phyloP scores from a whole-genome alignment of 2,888 invertebrate genomes.

The Drosophila picticornis region DNA sequence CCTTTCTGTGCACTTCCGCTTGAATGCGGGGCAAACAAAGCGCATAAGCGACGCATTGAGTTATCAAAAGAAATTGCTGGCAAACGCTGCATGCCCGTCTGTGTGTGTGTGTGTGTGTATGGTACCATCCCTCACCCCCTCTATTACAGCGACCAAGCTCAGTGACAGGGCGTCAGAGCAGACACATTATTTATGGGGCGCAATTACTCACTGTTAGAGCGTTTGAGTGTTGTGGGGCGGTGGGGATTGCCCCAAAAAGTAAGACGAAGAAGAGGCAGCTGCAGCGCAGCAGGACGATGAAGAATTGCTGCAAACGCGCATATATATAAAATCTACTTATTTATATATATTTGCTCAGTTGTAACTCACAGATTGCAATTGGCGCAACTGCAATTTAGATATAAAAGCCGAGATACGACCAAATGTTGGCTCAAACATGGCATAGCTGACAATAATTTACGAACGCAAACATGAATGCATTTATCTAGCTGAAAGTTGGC shows the following conservation, averaged over 20 bases:
- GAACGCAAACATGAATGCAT: conserved; percentile 52
- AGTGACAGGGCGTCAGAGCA: conserved; percentile 62
- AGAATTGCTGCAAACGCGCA: conserved; percentile 11
- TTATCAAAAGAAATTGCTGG: conserved; percentile 67
- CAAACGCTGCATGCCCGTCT: conserved; percentile 42
- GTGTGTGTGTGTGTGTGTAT: neutral
- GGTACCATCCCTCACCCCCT: neutral
- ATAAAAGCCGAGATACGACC: conserved; percentile 6
- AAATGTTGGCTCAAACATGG: conserved; percentile 39
- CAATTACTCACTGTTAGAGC: conserved; percentile 56
- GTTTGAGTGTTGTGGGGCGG: conserved; percentile 1
- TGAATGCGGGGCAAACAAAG: conserved; percentile 68
- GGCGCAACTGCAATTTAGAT: conserved; percentile 19
- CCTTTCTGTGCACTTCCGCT: conserved; percentile 60
- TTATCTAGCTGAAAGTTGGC: conserved; percentile 58
- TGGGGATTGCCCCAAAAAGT: neutral
- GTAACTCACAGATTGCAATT: conserved; percentile 21
- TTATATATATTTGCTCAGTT: conserved; percentile 30
- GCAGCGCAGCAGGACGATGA: conserved; percentile 1
- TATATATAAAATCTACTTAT: conserved; percentile 10
- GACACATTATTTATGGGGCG: conserved; percentile 66
- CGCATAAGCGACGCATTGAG: conserved; percentile 74
- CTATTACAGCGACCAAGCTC: neutral
- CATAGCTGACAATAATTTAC: conserved; percentile 61
- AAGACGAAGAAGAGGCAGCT: neutral